These are phyloP conservation scores for Masticophis lateralis DNA, from an alignment of 2,797 vertebrate genomes.

Conservation along the genomic window DNA sequence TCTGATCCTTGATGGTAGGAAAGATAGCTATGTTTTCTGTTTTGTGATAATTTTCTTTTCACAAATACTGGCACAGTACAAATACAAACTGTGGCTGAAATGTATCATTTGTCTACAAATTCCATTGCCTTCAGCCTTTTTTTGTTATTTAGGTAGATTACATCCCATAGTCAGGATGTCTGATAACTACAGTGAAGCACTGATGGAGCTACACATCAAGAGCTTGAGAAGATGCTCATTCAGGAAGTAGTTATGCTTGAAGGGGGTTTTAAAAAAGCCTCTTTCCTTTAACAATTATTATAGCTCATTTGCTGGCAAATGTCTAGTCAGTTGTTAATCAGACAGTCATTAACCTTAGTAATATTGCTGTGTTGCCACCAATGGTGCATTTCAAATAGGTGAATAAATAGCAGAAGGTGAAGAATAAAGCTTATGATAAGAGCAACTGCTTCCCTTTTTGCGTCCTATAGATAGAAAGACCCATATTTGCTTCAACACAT, in stretches of 20 bases:
- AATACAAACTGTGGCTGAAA: background rate
- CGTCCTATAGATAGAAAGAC: background rate
- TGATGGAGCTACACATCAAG: constrained; percentile 11
- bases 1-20: background rate
- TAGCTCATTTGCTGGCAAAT: constrained; percentile 67
- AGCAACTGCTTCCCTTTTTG: constrained; percentile 6
- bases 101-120: background rate
- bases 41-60: background rate
- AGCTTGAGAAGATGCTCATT: constrained; percentile 23
- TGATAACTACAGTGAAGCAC: background rate
- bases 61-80: background rate
- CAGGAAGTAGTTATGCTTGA: constrained; percentile 36
- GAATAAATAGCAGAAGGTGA: constrained; percentile 29
- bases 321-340: constrained; percentile 64
- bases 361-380: constrained; percentile 54
- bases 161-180: background rate
- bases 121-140: background rate
- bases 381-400: constrained; percentile 56
- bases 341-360: constrained; percentile 65
- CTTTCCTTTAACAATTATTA: constrained; percentile 52
- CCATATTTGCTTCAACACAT: background rate
- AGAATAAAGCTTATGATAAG: constrained; percentile 1
- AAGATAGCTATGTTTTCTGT: background rate
- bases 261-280: constrained; percentile 45
- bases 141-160: background rate